Percentiles rank a stretch among this genome's conserved stretches.
phyloP scores from a whole-genome alignment of 2,888 invertebrate genomes.

The Stenotaenia linearis region DNA sequence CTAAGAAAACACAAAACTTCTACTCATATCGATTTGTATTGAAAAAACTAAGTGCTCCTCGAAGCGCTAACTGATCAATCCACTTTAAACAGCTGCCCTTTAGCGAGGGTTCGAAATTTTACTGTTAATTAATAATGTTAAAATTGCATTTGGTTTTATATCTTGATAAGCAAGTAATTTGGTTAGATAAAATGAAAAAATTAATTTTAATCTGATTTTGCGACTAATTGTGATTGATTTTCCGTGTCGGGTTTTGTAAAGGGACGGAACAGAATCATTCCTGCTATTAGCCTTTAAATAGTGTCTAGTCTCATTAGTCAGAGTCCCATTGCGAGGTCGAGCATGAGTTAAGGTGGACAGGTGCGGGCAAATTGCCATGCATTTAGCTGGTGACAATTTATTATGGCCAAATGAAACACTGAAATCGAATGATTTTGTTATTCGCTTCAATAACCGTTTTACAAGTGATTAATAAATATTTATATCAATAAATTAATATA shows the following conservation, averaged over 20 bases:
- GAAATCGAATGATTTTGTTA: no score
- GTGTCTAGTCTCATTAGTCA: neutral
- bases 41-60: neutral
- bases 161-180: neutral
- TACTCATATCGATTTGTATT: neutral
- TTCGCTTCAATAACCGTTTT: no score
- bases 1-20: neutral
- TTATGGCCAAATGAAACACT: neutral
- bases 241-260: neutral
- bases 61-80: neutral
- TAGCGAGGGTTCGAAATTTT: no score
- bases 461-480: no score
- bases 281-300: neutral
- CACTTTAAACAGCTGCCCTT: no score
- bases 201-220: neutral
- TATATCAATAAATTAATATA: no score
- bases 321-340: neutral
- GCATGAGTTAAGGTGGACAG: neutral
- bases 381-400: neutral
- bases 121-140: no score
- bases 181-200: neutral
- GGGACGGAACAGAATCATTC: neutral
- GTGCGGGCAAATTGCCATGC: constrained; percentile 16
- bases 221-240: neutral
- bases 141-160: neutral